Percentiles rank a stretch among this genome's conserved stretches.
phyloP scores from a whole-genome alignment of 2,888 invertebrate genomes.

The Panzeria rudis region DNA sequence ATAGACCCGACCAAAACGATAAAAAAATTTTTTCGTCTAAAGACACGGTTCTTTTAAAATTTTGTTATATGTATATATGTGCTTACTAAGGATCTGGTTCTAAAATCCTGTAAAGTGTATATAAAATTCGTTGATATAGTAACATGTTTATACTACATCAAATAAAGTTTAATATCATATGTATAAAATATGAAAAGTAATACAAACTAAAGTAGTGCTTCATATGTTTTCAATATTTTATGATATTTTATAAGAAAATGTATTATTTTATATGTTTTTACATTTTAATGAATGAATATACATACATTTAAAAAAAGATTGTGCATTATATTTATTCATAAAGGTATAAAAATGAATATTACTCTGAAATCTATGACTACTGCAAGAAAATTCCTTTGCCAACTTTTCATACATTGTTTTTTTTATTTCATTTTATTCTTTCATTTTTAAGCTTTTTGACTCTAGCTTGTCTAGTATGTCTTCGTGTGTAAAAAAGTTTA shows the following conservation, averaged over 20 bases:
- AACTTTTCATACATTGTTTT: neutral
- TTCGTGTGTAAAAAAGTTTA: slow-evolving; percentile 9
- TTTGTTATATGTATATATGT: too few relatives aligned
- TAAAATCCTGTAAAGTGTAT: neutral
- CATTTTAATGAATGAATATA: neutral
- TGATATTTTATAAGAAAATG: slow-evolving; percentile 13
- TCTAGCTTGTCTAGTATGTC: neutral
- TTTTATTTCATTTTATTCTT: neutral
- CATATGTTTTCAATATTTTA: slow-evolving; percentile 15
- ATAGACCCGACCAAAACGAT: too few relatives aligned
- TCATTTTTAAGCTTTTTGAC: slow-evolving; percentile 2
- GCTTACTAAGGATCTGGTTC: too few relatives aligned
- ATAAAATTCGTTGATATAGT: neutral
- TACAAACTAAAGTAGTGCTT: slow-evolving; percentile 6
- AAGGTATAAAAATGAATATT: slow-evolving; percentile 17
- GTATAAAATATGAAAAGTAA: neutral
- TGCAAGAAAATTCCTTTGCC: neutral
- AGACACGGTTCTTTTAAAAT: too few relatives aligned
- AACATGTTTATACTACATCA: neutral
- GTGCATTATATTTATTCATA: slow-evolving; percentile 30
- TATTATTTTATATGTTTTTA: neutral
- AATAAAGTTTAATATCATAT: neutral
- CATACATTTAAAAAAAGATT: neutral
- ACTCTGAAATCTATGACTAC: slow-evolving; percentile 15
- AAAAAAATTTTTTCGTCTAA: too few relatives aligned